These are phyloP conservation scores for Tromatobia lineatoria DNA, from an alignment of 2,888 invertebrate genomes.

Conservation along the genomic window DNA sequence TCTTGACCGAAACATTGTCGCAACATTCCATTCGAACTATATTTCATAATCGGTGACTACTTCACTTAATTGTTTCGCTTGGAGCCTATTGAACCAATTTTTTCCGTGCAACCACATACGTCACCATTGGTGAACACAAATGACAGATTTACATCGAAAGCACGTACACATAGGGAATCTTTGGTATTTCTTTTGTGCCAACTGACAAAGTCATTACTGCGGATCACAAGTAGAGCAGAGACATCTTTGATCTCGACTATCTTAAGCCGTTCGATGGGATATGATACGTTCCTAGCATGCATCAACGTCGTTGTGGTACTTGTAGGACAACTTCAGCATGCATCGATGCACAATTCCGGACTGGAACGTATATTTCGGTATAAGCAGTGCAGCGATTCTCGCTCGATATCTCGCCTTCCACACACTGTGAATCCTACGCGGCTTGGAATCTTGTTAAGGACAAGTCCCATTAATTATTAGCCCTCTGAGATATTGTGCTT, in stretches of 20 bases:
- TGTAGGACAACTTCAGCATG: constrained; percentile 15
- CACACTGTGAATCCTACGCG: constrained; percentile 39
- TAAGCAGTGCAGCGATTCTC: neutral
- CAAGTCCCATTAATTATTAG: constrained; percentile 59
- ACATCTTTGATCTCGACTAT: constrained; percentile 57
- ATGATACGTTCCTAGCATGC: constrained; percentile 25
- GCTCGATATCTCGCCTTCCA: constrained; percentile 44
- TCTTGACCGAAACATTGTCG: too few relatives aligned
- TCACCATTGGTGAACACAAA: constrained; percentile 8
- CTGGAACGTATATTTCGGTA: neutral
- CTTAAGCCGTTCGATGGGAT: constrained; percentile 36
- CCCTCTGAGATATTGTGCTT: constrained; percentile 44
- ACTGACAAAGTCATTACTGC: constrained; percentile 52
- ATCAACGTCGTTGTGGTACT: constrained; percentile 10
- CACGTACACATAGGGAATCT: neutral
- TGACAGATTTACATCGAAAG: constrained; percentile 26
- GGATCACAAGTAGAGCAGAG: constrained; percentile 41
- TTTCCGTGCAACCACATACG: constrained; percentile 23
- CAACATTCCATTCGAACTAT: too few relatives aligned
- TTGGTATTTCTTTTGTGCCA: constrained; percentile 2
- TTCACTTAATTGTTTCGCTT: too few relatives aligned
- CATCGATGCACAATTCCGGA: constrained; percentile 7
- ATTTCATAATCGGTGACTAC: too few relatives aligned
- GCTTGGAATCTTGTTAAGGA: constrained; percentile 60
- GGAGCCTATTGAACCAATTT: too few relatives aligned